phyloP scores from a whole-genome alignment of 1,140 invertebrate species.

The Mesaphorura yosii region DNA sequence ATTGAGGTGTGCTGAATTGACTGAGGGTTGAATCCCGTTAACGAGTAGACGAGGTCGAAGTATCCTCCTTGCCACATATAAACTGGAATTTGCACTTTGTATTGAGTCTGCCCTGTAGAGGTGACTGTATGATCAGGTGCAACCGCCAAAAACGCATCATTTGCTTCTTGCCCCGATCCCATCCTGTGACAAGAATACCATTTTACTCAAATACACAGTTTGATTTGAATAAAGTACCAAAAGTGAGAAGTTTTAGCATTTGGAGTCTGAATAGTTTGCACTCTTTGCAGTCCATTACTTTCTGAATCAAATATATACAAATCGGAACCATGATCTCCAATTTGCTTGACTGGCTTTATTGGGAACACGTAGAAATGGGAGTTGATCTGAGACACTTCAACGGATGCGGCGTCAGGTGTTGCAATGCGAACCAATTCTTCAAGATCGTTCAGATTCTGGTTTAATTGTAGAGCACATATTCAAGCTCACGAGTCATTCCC shows the following conservation, averaged over 20 bases:
- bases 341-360: background rate
- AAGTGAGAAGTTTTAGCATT: conserved; percentile 8
- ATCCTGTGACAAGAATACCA: conserved; percentile 4
- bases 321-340: conserved; percentile 10
- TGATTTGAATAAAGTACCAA: conserved; percentile 9
- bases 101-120: conserved; percentile 13
- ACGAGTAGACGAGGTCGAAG: conserved; percentile 40
- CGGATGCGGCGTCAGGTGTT: no score
- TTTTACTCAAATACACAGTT: background rate
- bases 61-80: conserved; percentile 42
- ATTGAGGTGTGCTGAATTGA: conserved; percentile 37
- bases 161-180: conserved; percentile 21
- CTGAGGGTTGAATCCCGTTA: conserved; percentile 36
- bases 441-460: no score
- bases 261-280: conserved; percentile 16
- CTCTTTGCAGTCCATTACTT: background rate
- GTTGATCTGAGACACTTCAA: conserved; percentile 11
- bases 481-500: no score
- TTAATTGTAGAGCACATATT: no score
- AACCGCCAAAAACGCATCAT: conserved; percentile 34
- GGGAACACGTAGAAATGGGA: conserved; percentile 6
- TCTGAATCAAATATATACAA: conserved; percentile 14
- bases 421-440: no score
- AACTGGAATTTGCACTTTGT: conserved; percentile 28
- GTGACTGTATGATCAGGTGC: conserved; percentile 23